Percentiles rank a stretch among this genome's conserved stretches.
phyloP scores from a whole-genome alignment of 2,113 vertebrate genomes.

The Mobula hypostoma region DNA sequence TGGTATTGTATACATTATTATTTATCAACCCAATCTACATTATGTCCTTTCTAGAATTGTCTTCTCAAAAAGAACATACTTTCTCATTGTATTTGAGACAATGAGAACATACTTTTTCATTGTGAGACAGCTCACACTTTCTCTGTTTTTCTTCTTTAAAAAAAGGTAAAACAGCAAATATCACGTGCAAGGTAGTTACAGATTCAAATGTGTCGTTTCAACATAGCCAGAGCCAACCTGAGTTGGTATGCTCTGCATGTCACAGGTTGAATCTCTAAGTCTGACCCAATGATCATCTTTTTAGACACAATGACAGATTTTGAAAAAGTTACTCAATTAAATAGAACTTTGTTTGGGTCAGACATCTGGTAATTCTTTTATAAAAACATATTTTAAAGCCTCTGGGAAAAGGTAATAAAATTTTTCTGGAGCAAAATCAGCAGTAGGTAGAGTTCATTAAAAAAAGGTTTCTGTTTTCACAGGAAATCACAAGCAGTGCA shows the following conservation, averaged over 20 bases:
- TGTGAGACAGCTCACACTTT: neutral
- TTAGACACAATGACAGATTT: conserved; percentile 11
- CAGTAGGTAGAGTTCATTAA: conserved; percentile 38
- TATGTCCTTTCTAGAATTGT: neutral
- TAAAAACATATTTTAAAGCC: conserved; percentile 32
- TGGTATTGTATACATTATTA: neutral
- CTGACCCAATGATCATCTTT: neutral
- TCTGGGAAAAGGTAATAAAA: conserved; percentile 37
- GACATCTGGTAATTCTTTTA: conserved; percentile 38
- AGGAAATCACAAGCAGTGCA: conserved; percentile 35
- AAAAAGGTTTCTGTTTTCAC: conserved; percentile 34
- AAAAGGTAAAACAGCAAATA: neutral
- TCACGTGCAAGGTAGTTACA: neutral
- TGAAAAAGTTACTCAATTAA: conserved; percentile 22
- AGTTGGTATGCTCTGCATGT: neutral
- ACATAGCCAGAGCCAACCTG: neutral
- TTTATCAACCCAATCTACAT: neutral
- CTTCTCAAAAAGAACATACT: neutral
- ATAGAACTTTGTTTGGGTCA: conserved; percentile 33
- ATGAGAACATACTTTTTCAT: neutral
- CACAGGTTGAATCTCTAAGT: conserved; percentile 15
- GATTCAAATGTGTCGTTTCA: neutral
- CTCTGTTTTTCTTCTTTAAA: neutral
- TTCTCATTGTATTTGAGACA: neutral
- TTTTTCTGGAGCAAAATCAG: conserved; percentile 35